Evolutionary conservation across 2,888 invertebrate species (phyloP), one percentile per base, ranked within the genome.

Genomic region (Steinernema scapterisci): DNA sequence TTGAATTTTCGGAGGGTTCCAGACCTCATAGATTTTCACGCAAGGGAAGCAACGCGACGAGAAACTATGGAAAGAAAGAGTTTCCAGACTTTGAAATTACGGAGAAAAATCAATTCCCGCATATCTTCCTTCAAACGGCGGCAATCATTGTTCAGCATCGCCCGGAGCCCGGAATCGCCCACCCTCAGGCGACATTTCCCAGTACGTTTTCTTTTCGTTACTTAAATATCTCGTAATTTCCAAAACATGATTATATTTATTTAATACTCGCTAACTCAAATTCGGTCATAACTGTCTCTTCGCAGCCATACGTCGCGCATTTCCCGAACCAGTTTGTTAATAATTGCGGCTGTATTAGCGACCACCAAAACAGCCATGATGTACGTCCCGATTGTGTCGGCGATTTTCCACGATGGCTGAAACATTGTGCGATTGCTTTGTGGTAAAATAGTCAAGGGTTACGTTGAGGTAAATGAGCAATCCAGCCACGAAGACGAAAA

Each of bases 51-150:
- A 27, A 63, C 31, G 16, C 63, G 63, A 31, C 63, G 63, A 63
- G 63, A 31, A 63, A 38, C 63, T 9, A 63, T 27, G 63, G 31
- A 63, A 63, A 63, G 63, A 63, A 63, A 63, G 63, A 63, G 63
- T 63, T 63, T 63, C 63, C 63, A 63, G 63, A 63, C 63, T 63
- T 52, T 31, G 27, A 54, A 63, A 63, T 25, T 63, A n/a, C 19
- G 63, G 7, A 63, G 31, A 16, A 63, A 63, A 63, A 63, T 63
- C 63, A 63, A 63, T 63, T 63, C 63, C 31, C 63, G 63, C 63
- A 27, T 63, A 63, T 63, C 63, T 63, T 63, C 63, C 27, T 25
- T 63, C 63, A 63, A 63, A 63, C 31, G 63, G 25, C 63, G 63
- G 63, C 63, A 63, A 63, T 63, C 63, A 63, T 63, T 63, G 63